Evolutionary conservation across 1,140 invertebrate genomes (phyloP), one percentile per base, ranked within the genome.

Genomic region (Babylonia areolata): DNA sequence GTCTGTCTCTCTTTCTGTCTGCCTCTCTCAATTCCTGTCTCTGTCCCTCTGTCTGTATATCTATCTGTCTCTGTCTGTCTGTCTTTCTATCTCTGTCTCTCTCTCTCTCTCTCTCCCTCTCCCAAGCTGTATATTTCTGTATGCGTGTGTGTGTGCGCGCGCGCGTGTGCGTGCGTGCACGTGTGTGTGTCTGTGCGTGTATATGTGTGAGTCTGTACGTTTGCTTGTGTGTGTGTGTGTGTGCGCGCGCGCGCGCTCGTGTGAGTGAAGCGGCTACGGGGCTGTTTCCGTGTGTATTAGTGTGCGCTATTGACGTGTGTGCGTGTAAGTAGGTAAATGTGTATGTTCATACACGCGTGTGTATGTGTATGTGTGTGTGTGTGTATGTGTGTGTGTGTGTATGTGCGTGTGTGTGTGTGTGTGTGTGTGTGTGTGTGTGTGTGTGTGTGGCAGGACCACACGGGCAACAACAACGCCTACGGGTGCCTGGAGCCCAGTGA

Each of bases 101-200:
- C n/a, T n/a, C n/a, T n/a, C n/a, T n/a, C n/a, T n/a, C n/a, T n/a
- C n/a, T n/a, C n/a, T n/a, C n/a, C n/a, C n/a, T n/a, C n/a, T n/a
- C n/a, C n/a, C n/a, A n/a, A n/a, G n/a, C n/a, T n/a, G n/a, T n/a
- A n/a, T n/a, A n/a, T n/a, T 46, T 80, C 75, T 80, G 54, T 87
- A 54, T 80, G 31, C 71, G 77, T 85, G 83, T 85, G 73, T 79
- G 83, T 85, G 75, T 69, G 83, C 64, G 37, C 84, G 77, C 64
- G 87, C 69, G 40, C 46, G 51, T 85, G 71, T 85, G 75, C 73
- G 37, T 81, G 79, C n/a, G 81, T 69, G 81, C 15, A 40, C 12
- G 12, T 51, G n/a, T n/a, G n/a, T n/a, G n/a, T n/a, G n/a, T n/a
- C n/a, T n/a, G n/a, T n/a, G n/a, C n/a, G n/a, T n/a, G n/a, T n/a